Percentiles rank a stretch among this genome's conserved stretches.
Evolutionary conservation across 2,113 vertebrate genomes (phyloP).

Genomic region (Neolamprologus brichardi): DNA sequence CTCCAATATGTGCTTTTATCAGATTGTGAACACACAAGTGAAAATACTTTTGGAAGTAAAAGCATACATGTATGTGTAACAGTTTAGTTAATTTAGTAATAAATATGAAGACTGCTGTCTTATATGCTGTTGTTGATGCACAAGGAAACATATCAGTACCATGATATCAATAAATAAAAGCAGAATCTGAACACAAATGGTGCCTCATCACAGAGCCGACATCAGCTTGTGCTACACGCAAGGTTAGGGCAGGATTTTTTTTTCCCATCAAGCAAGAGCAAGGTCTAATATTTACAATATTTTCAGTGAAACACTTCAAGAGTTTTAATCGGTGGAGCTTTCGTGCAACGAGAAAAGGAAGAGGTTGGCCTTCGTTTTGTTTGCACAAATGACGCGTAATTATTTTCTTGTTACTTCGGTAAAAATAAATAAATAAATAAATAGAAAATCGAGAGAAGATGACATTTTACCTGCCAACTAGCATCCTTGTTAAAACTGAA

Average conservation of each 20-base stretch:
- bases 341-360: background rate
- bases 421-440: background rate
- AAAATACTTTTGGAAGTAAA: background rate
- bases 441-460: background rate
- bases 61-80: background rate
- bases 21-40: background rate
- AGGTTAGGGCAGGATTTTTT: background rate
- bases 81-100: background rate
- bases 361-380: background rate
- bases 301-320: background rate
- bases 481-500: background rate
- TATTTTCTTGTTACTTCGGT: background rate
- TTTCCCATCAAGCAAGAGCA: background rate
- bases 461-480: constrained; percentile 23
- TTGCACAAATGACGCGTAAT: background rate
- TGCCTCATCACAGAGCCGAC: background rate
- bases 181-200: background rate
- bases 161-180: background rate
- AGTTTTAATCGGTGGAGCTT: background rate
- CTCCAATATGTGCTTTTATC: background rate
- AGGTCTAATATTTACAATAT: background rate
- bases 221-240: background rate
- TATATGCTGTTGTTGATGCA: background rate
- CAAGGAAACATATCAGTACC: background rate
- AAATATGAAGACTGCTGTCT: background rate